phyloP scores from a whole-genome alignment of 2,113 vertebrate genomes.

The Chloroceryle aenea region DNA sequence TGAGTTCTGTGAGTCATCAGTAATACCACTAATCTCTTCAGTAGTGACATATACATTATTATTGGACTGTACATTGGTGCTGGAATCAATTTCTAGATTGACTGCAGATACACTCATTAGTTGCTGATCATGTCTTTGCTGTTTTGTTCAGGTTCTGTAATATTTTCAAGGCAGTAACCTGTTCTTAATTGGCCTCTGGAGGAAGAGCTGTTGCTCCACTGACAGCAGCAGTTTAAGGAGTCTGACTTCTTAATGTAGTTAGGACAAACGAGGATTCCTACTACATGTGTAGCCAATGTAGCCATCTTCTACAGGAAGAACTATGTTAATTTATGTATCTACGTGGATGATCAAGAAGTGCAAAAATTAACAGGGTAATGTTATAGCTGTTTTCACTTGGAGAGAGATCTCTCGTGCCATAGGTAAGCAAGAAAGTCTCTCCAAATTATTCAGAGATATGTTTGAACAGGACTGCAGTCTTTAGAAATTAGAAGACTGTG shows the following conservation, averaged over 20 bases:
- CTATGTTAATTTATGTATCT: not conserved
- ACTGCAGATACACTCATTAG: not conserved
- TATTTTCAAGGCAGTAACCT: slow-evolving; percentile 12
- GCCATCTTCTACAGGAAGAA: not conserved
- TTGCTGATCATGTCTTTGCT: not conserved
- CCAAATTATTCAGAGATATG: not conserved
- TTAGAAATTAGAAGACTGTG: not conserved
- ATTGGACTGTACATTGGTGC: not conserved
- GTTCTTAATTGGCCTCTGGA: slow-evolving; percentile 15
- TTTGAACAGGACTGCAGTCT: not conserved
- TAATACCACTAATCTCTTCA: not conserved
- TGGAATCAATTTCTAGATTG: not conserved
- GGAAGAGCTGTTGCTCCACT: not conserved
- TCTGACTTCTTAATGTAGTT: not conserved
- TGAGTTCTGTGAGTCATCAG: not conserved
- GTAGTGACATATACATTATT: not conserved
- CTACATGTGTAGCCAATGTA: not conserved
- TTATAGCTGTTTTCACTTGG: not conserved
- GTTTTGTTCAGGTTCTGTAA: not conserved
- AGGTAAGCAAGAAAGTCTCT: not conserved
- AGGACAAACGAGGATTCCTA: not conserved
- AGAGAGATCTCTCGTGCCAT: not conserved
- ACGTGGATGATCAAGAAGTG: not conserved
- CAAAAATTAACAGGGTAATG: not conserved
- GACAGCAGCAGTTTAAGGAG: not conserved